These are phyloP conservation scores for Dendrolimus kikuchii DNA, from an alignment of 1,140 invertebrate genomes.

Conservation along the genomic window DNA sequence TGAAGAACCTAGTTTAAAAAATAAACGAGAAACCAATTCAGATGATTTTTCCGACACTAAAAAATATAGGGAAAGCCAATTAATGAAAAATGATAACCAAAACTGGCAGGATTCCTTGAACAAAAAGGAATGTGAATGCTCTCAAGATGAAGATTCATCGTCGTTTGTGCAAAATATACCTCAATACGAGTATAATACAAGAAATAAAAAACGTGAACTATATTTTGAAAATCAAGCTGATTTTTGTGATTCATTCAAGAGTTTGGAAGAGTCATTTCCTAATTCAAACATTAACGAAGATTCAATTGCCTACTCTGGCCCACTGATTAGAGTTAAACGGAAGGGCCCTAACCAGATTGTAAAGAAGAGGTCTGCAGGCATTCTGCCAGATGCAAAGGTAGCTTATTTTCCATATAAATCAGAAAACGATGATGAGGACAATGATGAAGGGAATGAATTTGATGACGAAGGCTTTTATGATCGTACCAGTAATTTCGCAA, in stretches of 20 bases:
- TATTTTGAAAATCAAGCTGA: slow-evolving; percentile 17
- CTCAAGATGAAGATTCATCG: slow-evolving; percentile 32
- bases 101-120: slow-evolving; percentile 20
- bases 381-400: slow-evolving; percentile 36
- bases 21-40: slow-evolving; percentile 42
- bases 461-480: slow-evolving; percentile 47
- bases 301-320: slow-evolving; percentile 27
- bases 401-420: slow-evolving; percentile 36
- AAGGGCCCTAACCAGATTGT: slow-evolving; percentile 28
- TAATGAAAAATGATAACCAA: slow-evolving; percentile 1
- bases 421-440: slow-evolving; percentile 43
- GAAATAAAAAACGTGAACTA: slow-evolving; percentile 35
- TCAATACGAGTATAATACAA: slow-evolving; percentile 18
- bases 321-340: slow-evolving; percentile 56
- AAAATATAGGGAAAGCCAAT: not conserved
- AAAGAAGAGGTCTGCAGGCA: slow-evolving; percentile 30
- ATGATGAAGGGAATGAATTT: slow-evolving; percentile 52
- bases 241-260: slow-evolving; percentile 34
- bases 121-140: slow-evolving; percentile 27
- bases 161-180: slow-evolving; percentile 27
- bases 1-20: slow-evolving; percentile 31
- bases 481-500: slow-evolving; percentile 32
- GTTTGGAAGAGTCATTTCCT: slow-evolving; percentile 57
- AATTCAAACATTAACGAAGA: slow-evolving; percentile 29
- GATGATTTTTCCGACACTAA: slow-evolving; percentile 18